Evolutionary conservation across 2,797 vertebrate genomes (phyloP).

Genomic region (Sphenopsis melanotis): DNA sequence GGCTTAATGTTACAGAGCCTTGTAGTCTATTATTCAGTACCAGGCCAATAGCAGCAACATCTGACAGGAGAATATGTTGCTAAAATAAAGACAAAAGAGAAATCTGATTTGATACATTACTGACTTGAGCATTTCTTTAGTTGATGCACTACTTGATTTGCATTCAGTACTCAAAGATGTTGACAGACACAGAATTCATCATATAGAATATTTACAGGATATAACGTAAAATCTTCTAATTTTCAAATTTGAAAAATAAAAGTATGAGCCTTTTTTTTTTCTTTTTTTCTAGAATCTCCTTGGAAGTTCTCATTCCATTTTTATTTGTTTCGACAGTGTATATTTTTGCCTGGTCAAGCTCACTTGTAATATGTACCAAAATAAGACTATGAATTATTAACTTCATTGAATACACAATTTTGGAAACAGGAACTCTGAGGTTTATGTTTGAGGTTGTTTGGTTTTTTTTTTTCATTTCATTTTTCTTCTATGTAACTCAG

Average conservation of each 20-base stretch:
- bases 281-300: neutral
- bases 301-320: neutral
- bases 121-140: neutral
- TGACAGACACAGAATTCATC: neutral
- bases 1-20: neutral
- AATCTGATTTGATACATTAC: neutral
- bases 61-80: neutral
- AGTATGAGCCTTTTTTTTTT: fast-evolving
- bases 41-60: neutral
- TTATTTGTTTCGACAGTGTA: neutral
- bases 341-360: neutral
- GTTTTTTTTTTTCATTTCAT: fast-evolving
- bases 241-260: neutral
- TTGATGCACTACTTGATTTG: neutral
- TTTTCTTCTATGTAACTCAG: neutral
- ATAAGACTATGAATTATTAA: neutral
- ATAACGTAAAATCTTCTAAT: neutral
- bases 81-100: neutral
- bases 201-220: neutral
- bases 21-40: neutral
- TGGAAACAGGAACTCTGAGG: neutral
- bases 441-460: neutral
- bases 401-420: neutral
- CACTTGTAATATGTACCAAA: neutral
- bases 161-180: neutral